Evolutionary conservation across 37 sponge, comb jelly and placozoan species (phyloP), one percentile per base, ranked within the genome.

Genomic region (Bolinopsis microptera): DNA sequence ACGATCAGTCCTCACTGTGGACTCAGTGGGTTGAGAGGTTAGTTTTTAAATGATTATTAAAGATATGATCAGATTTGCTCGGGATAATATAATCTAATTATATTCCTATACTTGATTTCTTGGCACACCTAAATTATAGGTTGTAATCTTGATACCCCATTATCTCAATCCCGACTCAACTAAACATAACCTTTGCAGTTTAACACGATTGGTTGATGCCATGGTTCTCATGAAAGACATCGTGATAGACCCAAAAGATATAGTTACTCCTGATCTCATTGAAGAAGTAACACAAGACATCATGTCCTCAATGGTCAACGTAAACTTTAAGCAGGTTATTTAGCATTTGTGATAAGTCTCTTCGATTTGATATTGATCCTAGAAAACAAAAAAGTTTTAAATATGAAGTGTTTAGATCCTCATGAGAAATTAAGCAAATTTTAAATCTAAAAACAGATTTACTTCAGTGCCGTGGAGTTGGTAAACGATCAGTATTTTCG

Each of bases 211-310:
- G 35, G 61, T 41, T 13, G 90, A 86, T 86, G 90, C 90, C 27
- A 16, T 86, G 90, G 35, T 86, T 35, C 26, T 86, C 28, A 86
- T 86, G 90, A 86, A 86, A 25, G 90, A 86, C 48, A 86, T 86
- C 22, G 24, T 22, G 31, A 86, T 86, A 41, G 90, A 86, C 39
- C 90, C 90, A 41, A 41, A 86, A 24, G 61, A 41, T 3, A 33
- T 86, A 23, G 90, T 86, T 22, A 27, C 25, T 30, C 61, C 41
- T n/a, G 61, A 86, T 40, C n/a, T 41, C 0, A 34, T 86, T 21
- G 61, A 39, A 86, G 61, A 39, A 23, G 0, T 86, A 2, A 86
- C 90, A 28, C 34, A 41, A 24, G 90, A 86, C 61, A 86, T 86
- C 90, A 86, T 86, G 90, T 39, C 61, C 5, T 13, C 36, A 24